phyloP scores from a whole-genome alignment of 2,888 invertebrate species.

The Alloplasta piceator region DNA sequence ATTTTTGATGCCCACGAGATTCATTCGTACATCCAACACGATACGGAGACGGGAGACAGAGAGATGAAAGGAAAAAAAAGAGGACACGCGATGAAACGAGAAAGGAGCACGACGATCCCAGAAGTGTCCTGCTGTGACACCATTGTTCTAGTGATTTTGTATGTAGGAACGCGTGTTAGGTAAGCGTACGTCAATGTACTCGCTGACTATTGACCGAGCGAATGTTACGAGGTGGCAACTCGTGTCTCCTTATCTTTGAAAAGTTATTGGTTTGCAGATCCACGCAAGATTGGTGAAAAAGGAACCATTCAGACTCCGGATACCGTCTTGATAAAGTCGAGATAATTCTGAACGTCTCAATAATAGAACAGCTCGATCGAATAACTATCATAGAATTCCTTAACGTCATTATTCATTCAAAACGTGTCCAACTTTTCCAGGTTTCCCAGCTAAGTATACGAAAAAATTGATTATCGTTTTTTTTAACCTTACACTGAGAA shows the following conservation, averaged over 20 bases:
- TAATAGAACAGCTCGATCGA: background rate
- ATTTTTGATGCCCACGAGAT: constrained; percentile 62
- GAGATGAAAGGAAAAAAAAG: constrained; percentile 41
- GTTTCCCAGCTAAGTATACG: no score
- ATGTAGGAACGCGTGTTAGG: background rate
- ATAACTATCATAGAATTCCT: no score
- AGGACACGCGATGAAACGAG: constrained; percentile 52
- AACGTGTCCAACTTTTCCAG: no score
- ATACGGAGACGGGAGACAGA: constrained; percentile 35
- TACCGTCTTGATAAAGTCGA: constrained; percentile 43
- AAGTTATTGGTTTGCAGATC: constrained; percentile 67
- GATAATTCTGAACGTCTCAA: constrained; percentile 51
- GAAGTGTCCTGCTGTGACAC: constrained; percentile 70
- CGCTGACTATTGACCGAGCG: constrained; percentile 33
- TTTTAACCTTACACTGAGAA: no score
- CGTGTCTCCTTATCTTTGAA: constrained; percentile 72
- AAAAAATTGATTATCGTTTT: no score
- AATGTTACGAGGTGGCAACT: constrained; percentile 73
- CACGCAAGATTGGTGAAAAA: constrained; percentile 6
- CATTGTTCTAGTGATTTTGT: constrained; percentile 73
- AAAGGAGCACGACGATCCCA: constrained; percentile 57
- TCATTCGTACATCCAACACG: background rate
- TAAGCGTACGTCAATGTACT: background rate
- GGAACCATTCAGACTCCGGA: constrained; percentile 52
- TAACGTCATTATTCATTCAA: no score